A percentile compares a stretch with the other conserved stretches of the same genome.
Evolutionary conservation across 35 echinoderm and acorn worm genomes (phyloP).

Genomic region (Anneissia japonica): DNA sequence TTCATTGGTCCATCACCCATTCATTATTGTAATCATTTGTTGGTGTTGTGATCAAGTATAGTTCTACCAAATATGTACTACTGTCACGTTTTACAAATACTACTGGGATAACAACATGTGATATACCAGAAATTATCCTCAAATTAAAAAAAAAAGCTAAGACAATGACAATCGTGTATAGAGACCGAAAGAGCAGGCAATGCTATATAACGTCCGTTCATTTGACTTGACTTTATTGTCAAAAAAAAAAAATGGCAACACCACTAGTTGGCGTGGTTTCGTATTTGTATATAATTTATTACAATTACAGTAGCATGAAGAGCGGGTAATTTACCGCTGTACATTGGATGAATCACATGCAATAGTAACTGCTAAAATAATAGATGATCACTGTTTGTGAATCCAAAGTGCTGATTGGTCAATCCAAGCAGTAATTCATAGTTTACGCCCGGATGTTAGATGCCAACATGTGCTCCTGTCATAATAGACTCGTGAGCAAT

Average conservation of each 20-base stretch:
- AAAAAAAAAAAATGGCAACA: neutral
- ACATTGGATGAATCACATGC: neutral
- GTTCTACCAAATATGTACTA: no score
- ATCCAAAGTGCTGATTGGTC: neutral
- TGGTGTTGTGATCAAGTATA: no score
- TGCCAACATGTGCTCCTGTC: neutral
- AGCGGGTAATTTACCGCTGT: neutral
- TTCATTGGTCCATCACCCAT: no score
- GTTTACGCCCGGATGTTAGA: neutral
- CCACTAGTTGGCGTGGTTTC: neutral
- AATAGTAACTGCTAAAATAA: neutral
- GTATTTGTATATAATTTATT: neutral
- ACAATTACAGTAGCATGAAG: neutral
- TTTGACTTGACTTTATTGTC: neutral
- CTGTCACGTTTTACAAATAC: no score
- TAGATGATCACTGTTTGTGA: neutral
- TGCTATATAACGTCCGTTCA: no score
- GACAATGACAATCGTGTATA: no score
- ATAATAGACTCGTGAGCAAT: neutral
- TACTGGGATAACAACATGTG: no score
- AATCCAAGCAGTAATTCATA: neutral
- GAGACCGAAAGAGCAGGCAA: no score
- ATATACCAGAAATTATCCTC: no score
- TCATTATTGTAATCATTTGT: no score
- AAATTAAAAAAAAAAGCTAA: no score